Evolutionary conservation across 2,888 invertebrate genomes (phyloP), one percentile per base, ranked within the genome.

Genomic region (Gasteruption jaculator): DNA sequence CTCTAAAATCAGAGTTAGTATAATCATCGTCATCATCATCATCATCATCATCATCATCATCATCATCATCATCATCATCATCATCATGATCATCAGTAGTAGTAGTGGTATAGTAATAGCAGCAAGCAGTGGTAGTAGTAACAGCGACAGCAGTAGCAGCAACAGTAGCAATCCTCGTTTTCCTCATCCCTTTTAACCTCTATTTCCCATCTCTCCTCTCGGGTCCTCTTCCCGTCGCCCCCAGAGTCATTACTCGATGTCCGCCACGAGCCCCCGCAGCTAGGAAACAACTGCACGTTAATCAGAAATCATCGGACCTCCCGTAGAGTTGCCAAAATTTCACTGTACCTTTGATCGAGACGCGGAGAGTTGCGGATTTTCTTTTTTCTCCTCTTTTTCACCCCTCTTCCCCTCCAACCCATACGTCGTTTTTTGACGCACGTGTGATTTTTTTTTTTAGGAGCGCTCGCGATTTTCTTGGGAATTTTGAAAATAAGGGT

Each of bases 231-330:
- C 59, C 53, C 54, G 53, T 59, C 60, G 57, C 61, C 62, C 63
- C 64, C 63, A 63, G 63, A 68, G 68, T 66, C 68, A 68, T 69
- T 69, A 69, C 67, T 68, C 69, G 63, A 64, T 60, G 63, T 68
- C 66, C 62, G 60, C 57, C 59, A 43, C 62, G 57, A 60, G 52
- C 61, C 62, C 57, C 60, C 53, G 53, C 51, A 58, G 49, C 56
- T 53, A 57, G 51, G 60, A 68, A 68, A 70, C 66, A 68, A 68
- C 66, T 68, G 61, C 56, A 62, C 61, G 68, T 68, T 66, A 68
- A 69, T 68, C 68, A 68, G 67, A 68, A 69, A 68, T 70, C 69
- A 68, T 70, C 63, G 60, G 55, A 54, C 52, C 49, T 49, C 56
- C 52, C 50, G 38, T 46, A 41, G 51, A n/a, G n/a, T n/a, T n/a